Evolutionary conservation across 2,113 vertebrate genomes (phyloP), one percentile per base, ranked within the genome.

Genomic region (Mesocricetus auratus): DNA sequence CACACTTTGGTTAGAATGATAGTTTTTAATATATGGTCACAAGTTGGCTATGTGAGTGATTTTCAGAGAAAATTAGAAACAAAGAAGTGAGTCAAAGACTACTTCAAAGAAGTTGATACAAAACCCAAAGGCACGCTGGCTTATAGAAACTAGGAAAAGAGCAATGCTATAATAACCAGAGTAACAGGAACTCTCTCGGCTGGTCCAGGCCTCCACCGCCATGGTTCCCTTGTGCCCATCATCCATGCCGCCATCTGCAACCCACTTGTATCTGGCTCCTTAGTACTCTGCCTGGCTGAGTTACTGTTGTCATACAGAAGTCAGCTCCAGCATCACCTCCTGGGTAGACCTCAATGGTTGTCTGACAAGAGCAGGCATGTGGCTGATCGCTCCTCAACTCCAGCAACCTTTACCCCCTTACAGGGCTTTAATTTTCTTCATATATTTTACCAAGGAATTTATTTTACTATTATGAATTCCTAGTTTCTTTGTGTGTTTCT

Each of bases 31-130:
- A 11, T 75, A 21, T 47, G 45, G 12, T 81, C 39, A 81, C 24
- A 86, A 56, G 0, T 64, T 89, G 58, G 29, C 69, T 69, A 58
- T 11, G 4, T 21, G 13, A 19, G 17, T 93, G 50, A 73, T 33
- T 93, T 75, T 83, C 86, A 94, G 42, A 92, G 42, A 82, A 94
- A 94, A 66, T 9, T 58, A 71, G 2, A 96, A 71, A 74, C 53
- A 22, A 94, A 62, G 66, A 96, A 86, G 53, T 74, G 3, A 21
- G 45, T 47, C 91, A 36, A 94, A 88, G 21, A 88, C 1, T 24
- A 88, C 95, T 88, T 89, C 77, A 53, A 86, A 47, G 66, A 87
- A 87, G 36, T 79, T 66, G 31, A 36, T 74, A 16, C 11, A 74
- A 86, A 93, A 87, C 31, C 79, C 58, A 90, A 77, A 69, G 60